Evolutionary conservation across 2,797 vertebrate species (phyloP), one percentile per base, ranked within the genome.

Genomic region (Pipistrellus pygmaeus): DNA sequence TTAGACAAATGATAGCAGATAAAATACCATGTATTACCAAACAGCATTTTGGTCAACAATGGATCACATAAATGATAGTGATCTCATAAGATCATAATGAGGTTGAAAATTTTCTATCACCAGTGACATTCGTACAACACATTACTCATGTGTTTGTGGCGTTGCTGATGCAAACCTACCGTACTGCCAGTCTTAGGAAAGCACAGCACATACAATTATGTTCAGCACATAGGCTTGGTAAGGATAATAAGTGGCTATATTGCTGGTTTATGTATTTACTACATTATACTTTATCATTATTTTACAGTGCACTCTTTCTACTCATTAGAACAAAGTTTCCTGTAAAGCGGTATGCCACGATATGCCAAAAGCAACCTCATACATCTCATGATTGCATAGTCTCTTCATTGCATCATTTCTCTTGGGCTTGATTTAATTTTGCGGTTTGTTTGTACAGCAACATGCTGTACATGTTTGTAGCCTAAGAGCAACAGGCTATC

Each of bases 1-100:
- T 82, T 68, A 93, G 30, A 80, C 41, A 82, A 85, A 94, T 44
- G 27, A 83, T 46, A 51, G 35, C 55, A 95, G 32, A 80, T 5
- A 60, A 77, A 77, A 38, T 64, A 21, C 32, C 73, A 53, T 14
- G n/a, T 15, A 27, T 41, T 38, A 20, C 18, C n/a, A n/a, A 46
- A 44, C 2, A 44, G 44, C 18, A 18, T n/a, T 81, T 46, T 64
- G 60, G 41, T 64, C 18, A 32, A 48, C 8, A 20, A 32, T 2
- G 3, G 57, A 32, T 46, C 30, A 46, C 30, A 82, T 64, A 64
- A 15, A 46, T 5, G 41, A 21, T 30, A 5, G 60, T 64, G 11
- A 27, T 64, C 60, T 41, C 41, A 32, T 62, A 64, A 62, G 60
- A 82, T 46, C 46, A 64, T 64, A 82, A 46, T 44, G 30, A 11